These are phyloP conservation scores for Tenebrio molitor DNA, from an alignment of 1,140 invertebrate species.

Conservation along the genomic window DNA sequence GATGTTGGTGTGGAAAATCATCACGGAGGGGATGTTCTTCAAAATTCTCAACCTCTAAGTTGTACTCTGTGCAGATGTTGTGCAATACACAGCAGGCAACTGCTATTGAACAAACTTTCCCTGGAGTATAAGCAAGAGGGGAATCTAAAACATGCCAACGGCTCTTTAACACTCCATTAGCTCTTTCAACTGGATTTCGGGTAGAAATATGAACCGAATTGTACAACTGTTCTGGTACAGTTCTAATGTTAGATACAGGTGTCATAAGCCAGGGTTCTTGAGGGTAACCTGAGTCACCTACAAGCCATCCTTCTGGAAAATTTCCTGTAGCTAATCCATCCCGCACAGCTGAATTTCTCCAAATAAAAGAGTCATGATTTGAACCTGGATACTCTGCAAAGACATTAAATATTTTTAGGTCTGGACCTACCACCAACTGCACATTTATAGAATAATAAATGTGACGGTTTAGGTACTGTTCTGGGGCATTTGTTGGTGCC, in stretches of 20 bases:
- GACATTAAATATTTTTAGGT: not conserved
- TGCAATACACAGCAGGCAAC: too few species aligned
- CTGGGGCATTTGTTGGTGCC: not conserved
- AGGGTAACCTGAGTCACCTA: constrained; percentile 54
- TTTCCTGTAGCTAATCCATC: not conserved
- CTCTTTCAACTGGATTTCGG: constrained; percentile 1
- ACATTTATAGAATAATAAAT: not conserved
- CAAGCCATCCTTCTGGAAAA: constrained; percentile 35
- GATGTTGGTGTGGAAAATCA: not conserved
- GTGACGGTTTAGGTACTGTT: constrained; percentile 3
- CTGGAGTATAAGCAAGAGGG: not conserved
- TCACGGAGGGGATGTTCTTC: not conserved
- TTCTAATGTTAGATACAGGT: constrained; percentile 31
- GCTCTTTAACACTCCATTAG: constrained; percentile 2
- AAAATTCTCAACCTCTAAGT: not conserved
- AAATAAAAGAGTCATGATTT: constrained; percentile 6
- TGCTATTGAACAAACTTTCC: not conserved
- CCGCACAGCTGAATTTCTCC: constrained; percentile 3
- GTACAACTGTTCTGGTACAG: not conserved
- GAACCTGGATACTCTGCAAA: not conserved
- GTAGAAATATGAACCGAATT: constrained; percentile 5
- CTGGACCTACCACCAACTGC: not conserved
- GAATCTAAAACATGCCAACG: constrained; percentile 17
- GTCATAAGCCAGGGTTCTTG: constrained; percentile 50
- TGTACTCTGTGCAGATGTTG: not conserved